phyloP scores from a whole-genome alignment of 2,797 vertebrate genomes.

The Sitta carolinensis region DNA sequence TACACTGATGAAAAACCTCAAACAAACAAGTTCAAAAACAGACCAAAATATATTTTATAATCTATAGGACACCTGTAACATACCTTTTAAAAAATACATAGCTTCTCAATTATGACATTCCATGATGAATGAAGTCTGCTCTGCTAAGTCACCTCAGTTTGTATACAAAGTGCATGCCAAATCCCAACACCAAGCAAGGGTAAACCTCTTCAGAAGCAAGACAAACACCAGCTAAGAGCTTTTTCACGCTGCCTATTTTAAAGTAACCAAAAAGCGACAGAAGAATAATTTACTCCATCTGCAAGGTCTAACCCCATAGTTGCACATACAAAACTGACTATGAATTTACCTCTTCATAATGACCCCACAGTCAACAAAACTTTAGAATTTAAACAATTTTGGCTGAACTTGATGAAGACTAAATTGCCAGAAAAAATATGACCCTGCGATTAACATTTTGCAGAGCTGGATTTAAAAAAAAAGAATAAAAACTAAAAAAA shows the following conservation, averaged over 20 bases:
- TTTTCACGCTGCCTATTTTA: neutral
- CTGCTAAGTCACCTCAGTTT: neutral
- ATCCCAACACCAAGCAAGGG: neutral
- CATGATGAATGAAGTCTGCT: neutral
- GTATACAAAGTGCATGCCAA: neutral
- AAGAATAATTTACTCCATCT: neutral
- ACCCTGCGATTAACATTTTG: neutral
- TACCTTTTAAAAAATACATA: rapidly evolving
- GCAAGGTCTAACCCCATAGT: neutral
- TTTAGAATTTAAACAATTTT: neutral
- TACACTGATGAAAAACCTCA: neutral
- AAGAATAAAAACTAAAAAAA: neutral
- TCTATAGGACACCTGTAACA: neutral
- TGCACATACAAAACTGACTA: neutral
- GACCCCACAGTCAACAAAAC: neutral
- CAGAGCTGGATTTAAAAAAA: neutral
- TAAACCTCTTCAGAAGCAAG: neutral
- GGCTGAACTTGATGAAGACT: neutral
- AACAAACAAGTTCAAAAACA: neutral
- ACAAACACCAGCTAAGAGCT: neutral
- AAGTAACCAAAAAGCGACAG: neutral
- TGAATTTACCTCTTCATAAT: neutral
- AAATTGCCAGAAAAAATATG: neutral
- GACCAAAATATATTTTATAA: neutral
- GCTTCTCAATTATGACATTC: neutral